Base-by-base conservation (phyloP, 92 coral and sea anemone genomes). In the Anthopleura xanthogrammica region DNA sequence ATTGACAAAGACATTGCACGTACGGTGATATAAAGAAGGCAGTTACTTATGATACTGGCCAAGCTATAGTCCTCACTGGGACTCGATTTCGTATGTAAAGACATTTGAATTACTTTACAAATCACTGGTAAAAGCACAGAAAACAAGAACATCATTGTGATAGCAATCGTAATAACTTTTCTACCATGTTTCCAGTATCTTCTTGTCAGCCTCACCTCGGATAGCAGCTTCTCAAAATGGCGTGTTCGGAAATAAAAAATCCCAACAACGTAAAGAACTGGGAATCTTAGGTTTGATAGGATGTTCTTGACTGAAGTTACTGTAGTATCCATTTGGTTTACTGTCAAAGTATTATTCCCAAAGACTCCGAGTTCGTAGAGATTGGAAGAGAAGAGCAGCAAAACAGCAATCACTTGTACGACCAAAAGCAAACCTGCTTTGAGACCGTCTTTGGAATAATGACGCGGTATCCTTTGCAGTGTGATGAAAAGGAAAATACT, bases 111-210 rank as follows among this genome's bases (percentile, higher is more conserved):
- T 24, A 73, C 78, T 24, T 62, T 74, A 24, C 72, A 84, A 50
- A 22, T 68, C 17, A 86, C 48, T 0, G 95, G 95, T 20, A 87
- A 52, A 4, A 80, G 48, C 16, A 92, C 58, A 2, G 74, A 87
- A 14, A 72, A 42, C 13, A 54, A 4, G 6, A 90, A 82, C 79
- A 88, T 89, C 48, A 62, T 72, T 7, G 84, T 0, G 36, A 41
- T 43, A 36, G 81, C n/a, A 62, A 52, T 75, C 24, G n/a, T 66
- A 73, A 90, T 79, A 19, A 86, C 43, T 22, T 83, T 55, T 6
- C 87, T 85, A 22, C 83, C 90, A 56, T 90, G 78, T 48, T 80
- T 90, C 93, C 93, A 92, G 77, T 90, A 90, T 52, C 86, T 77
- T 60, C 83, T 71, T 7, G 91, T 92, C 52, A 92, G 39, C 24